Evolutionary conservation across 2,888 invertebrate genomes (phyloP), one percentile per base, ranked within the genome.

Genomic region (Melanotus villosus): DNA sequence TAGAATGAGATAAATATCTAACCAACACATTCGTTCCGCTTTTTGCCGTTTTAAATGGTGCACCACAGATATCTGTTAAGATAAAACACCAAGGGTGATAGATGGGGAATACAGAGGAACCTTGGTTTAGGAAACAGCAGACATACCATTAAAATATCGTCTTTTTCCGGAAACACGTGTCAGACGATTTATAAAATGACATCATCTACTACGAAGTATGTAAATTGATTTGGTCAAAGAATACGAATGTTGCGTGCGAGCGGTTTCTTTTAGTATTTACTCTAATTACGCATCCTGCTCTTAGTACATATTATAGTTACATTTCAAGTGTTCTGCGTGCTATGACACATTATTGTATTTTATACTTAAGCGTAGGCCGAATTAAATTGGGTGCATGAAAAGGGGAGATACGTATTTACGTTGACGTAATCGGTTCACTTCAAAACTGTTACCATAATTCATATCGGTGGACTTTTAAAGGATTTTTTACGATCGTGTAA

Each of bases 171-270:
- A 60, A 45, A 32, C 59, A 60, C 45, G 59, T 60, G 64, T 38
- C n/a, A 10, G 18, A 23, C 23, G 43, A 54, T 64, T 41, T 34
- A 34, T 54, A 32, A 52, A 38, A 36, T 65, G 65, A 65, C 58
- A 50, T 58, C 65, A 65, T 41, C 30, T 62, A 26, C 41, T 38
- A 41, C 63, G 52, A 60, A 58, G 16, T 65, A 65, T 65, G 65
- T 50, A 65, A 65, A 65, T 65, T 57, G 58, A 38, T 38, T 58
- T 56, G 26, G 38, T 21, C 18, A 36, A 43, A 47, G 36, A 58
- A 50, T 47, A 65, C 34, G 45, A 56, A 64, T 57, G 57, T 57
- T 65, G 56, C 65, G 65, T 65, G 65, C 65, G 58, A 58, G 65
- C 65, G 65, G 65, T 65, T 65, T 23, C 65, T 58, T 65, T 65